These are phyloP conservation scores for Patella ulyssiponensis DNA, from an alignment of 2,888 invertebrate species.

Conservation along the genomic window DNA sequence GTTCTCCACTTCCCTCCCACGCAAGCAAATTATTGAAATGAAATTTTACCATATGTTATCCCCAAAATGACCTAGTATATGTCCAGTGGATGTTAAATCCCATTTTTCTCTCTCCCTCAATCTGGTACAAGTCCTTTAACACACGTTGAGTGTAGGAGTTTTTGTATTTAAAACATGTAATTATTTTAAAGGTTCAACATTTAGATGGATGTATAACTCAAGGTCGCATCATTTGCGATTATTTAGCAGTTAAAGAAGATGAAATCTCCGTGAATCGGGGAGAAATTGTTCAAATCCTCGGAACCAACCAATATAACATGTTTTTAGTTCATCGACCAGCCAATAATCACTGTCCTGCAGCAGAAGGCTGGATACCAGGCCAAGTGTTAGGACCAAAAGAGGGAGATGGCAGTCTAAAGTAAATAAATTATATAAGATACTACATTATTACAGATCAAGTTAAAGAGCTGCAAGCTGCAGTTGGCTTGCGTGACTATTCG, in stretches of 20 bases:
- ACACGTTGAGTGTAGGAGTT: too few relatives aligned
- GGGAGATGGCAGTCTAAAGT: slow-evolving; percentile 61
- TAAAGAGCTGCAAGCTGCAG: not conserved
- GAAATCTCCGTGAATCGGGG: slow-evolving; percentile 72
- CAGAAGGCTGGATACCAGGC: slow-evolving; percentile 72
- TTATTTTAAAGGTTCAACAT: not conserved
- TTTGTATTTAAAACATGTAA: too few relatives aligned
- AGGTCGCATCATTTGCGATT: slow-evolving; percentile 69
- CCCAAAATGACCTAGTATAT: too few relatives aligned
- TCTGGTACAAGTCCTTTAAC: too few relatives aligned
- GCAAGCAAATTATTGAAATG: too few relatives aligned
- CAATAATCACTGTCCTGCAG: slow-evolving; percentile 65
- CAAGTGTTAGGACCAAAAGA: slow-evolving; percentile 63
- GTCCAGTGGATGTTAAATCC: too few relatives aligned
- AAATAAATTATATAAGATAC: slow-evolving; percentile 24
- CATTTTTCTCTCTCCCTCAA: too few relatives aligned
- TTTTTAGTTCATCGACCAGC: slow-evolving; percentile 68
- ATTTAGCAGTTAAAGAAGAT: slow-evolving; percentile 72
- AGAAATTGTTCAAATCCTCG: slow-evolving; percentile 71
- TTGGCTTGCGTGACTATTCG: too few relatives aligned
- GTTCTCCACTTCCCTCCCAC: too few relatives aligned
- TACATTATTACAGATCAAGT: not conserved
- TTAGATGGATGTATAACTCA: slow-evolving; percentile 34
- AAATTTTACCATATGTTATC: too few relatives aligned
- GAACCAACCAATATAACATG: slow-evolving; percentile 68